A percentile compares a stretch with the other conserved stretches of the same genome.
These are phyloP conservation scores for Craterocephalus amniculus DNA, from an alignment of 2,797 vertebrate genomes.

Conservation along the genomic window DNA sequence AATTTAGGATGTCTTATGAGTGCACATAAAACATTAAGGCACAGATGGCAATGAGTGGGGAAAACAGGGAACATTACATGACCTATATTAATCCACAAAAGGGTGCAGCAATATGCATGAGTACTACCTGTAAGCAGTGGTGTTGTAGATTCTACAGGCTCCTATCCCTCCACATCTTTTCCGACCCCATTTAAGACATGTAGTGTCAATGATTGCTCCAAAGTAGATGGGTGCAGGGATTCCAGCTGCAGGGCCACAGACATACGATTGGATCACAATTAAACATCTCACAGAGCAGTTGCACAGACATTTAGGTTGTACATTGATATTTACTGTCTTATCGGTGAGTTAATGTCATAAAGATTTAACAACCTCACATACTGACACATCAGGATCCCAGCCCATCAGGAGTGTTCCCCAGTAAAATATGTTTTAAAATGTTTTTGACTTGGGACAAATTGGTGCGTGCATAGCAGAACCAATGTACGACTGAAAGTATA, in stretches of 20 bases:
- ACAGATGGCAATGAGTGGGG: too few relatives aligned
- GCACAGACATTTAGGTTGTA: background rate
- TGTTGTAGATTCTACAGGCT: conserved; percentile 89
- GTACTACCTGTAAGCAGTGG: conserved; percentile 81
- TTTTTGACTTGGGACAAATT: too few relatives aligned
- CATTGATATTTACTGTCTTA: background rate
- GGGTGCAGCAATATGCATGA: background rate
- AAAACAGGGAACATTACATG: too few relatives aligned
- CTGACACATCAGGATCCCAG: too few relatives aligned
- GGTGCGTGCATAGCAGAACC: too few relatives aligned
- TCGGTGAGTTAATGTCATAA: too few relatives aligned
- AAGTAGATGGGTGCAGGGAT: conserved; percentile 86
- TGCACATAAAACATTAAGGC: too few relatives aligned
- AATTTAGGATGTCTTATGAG: background rate
- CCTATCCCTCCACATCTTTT: conserved; percentile 86
- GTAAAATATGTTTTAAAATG: too few relatives aligned
- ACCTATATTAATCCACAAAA: background rate
- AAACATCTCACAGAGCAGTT: background rate
- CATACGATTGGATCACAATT: conserved; percentile 7
- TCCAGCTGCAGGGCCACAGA: conserved; percentile 67
- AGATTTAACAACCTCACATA: too few relatives aligned
- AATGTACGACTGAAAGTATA: too few relatives aligned
- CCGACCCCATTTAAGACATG: conserved; percentile 89
- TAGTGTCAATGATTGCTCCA: conserved; percentile 89
- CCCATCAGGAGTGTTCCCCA: too few relatives aligned